phyloP scores from a whole-genome alignment of 2,888 invertebrate species.

The Eilema griseolum region DNA sequence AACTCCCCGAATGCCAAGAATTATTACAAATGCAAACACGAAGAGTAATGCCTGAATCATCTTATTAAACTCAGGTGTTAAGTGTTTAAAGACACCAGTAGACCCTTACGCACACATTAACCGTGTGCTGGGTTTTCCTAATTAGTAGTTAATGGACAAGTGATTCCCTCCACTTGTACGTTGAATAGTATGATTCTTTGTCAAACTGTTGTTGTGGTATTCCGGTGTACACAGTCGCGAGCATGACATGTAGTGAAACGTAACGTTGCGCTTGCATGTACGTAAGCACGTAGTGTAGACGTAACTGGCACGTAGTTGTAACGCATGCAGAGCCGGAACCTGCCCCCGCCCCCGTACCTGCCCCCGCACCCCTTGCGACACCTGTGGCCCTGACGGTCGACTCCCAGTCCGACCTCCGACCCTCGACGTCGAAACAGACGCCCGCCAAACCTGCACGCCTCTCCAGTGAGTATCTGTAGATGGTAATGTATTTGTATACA shows the following conservation, averaged over 20 bases:
- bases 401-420: constrained; percentile 52
- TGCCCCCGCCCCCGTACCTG: constrained; percentile 45
- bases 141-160: no score
- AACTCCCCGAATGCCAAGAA: not conserved
- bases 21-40: not conserved
- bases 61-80: no score
- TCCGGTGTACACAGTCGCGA: constrained; percentile 38
- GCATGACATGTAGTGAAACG: constrained; percentile 57
- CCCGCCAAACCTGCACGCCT: constrained; percentile 82
- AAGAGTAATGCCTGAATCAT: not conserved
- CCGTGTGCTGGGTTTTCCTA: not conserved
- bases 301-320: constrained; percentile 83
- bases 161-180: no score
- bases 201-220: not conserved
- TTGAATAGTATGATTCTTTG: not conserved
- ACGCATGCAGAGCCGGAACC: constrained; percentile 79
- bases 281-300: constrained; percentile 72
- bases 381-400: constrained; percentile 47
- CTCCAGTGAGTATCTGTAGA: constrained; percentile 78
- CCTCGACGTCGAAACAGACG: constrained; percentile 75
- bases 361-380: constrained; percentile 45
- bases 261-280: constrained; percentile 63
- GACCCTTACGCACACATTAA: not conserved
- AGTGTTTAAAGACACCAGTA: no score
- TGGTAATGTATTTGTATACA: constrained; percentile 25